Percentiles rank a stretch among this genome's conserved stretches.
Evolutionary conservation across 1,140 invertebrate species (phyloP).

Genomic region (Brachionus koreanus): DNA sequence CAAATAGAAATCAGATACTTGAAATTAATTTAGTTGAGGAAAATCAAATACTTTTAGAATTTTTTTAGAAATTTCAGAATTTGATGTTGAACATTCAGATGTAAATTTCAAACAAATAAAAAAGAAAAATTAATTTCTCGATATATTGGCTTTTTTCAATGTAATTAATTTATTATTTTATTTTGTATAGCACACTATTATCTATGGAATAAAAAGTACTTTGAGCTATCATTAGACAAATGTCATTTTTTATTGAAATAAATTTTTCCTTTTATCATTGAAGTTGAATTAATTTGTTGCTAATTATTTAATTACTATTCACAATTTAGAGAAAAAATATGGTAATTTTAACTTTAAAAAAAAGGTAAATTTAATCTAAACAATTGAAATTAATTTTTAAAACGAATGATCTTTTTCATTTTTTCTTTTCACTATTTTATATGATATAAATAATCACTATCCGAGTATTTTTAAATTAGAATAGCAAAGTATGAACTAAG

Average conservation of each 20-base stretch:
- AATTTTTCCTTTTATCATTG: not conserved
- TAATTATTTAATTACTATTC: conserved; percentile 15
- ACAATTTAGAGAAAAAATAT: not conserved
- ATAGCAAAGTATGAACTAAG: not conserved
- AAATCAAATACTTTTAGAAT: not conserved
- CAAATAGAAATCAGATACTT: not conserved
- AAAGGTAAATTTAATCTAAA: not conserved
- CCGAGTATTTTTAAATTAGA: not conserved
- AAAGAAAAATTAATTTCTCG: not conserved
- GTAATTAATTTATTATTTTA: not conserved
- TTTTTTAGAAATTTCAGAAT: not conserved
- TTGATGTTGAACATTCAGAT: not conserved
- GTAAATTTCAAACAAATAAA: not conserved
- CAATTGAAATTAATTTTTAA: not conserved
- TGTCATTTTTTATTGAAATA: conserved; percentile 10
- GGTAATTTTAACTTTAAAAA: not conserved
- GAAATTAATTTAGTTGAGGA: not conserved
- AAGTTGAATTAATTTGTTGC: not conserved
- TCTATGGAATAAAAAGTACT: not conserved
- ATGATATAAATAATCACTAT: not conserved
- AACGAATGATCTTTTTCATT: not conserved
- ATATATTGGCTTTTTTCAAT: not conserved
- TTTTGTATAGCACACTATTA: not conserved
- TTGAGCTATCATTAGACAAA: conserved; percentile 5
- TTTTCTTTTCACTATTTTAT: not conserved